phyloP scores from a whole-genome alignment of 2,888 invertebrate genomes.

The Lochmaea crataegi region DNA sequence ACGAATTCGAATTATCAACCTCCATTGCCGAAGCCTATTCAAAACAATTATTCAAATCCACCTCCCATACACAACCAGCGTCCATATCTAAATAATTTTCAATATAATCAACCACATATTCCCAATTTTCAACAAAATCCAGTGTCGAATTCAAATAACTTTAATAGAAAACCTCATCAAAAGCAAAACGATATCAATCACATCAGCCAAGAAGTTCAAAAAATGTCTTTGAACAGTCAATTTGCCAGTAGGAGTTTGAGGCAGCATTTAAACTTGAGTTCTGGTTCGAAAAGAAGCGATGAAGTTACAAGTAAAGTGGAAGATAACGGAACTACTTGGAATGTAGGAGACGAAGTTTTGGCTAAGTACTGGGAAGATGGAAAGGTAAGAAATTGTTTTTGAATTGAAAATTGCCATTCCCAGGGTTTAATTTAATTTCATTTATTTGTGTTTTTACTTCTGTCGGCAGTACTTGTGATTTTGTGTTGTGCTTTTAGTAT shows the following conservation, averaged over 20 bases:
- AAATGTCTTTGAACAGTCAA: conserved; percentile 59
- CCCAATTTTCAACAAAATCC: conserved; percentile 30
- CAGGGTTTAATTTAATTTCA: no score
- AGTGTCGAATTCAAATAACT: conserved; percentile 25
- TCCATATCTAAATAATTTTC: conserved; percentile 28
- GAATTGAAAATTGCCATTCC: no score
- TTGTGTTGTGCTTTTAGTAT: conserved; percentile 69
- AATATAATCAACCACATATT: conserved; percentile 6
- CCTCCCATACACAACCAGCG: not conserved
- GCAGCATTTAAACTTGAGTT: conserved; percentile 60
- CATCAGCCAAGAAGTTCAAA: conserved; percentile 51
- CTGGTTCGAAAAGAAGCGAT: conserved; percentile 31
- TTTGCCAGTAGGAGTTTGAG: conserved; percentile 61
- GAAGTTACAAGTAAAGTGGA: conserved; percentile 28
- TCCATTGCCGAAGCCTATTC: not conserved
- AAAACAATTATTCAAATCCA: not conserved
- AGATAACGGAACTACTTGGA: conserved; percentile 69
- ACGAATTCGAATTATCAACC: not conserved
- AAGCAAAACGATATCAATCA: conserved; percentile 42
- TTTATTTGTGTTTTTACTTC: not conserved
- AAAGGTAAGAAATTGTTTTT: conserved; percentile 70
- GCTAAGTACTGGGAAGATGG: conserved; percentile 96
- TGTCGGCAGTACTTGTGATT: no score
- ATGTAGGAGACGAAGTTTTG: conserved; percentile 84
- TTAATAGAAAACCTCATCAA: conserved; percentile 25